A percentile compares a stretch with the other conserved stretches of the same genome.
Conservation (phyloP, 2,113 vertebrate species). For the Pionites leucogaster region DNA sequence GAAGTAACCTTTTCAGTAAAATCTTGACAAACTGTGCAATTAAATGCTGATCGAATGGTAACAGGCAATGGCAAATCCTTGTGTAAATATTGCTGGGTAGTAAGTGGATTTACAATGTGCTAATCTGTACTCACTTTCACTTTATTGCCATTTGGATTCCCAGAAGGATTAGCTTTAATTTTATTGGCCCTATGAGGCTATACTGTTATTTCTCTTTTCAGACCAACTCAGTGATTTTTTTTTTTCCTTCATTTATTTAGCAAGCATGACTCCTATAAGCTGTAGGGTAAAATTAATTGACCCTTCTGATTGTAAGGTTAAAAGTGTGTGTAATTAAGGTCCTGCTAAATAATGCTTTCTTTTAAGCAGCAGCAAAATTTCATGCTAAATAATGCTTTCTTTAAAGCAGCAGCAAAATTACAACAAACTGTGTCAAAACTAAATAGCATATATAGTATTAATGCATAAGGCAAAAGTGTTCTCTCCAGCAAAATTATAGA, state of each 20-base stretch:
- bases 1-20: slow-evolving; percentile 69
- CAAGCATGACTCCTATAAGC: slow-evolving; percentile 19
- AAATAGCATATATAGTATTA: not conserved
- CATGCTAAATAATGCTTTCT: slow-evolving; percentile 1
- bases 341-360: not conserved
- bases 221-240: slow-evolving; percentile 39
- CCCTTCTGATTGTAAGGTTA: slow-evolving; percentile 25
- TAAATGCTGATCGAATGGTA: slow-evolving; percentile 84
- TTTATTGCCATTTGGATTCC: slow-evolving; percentile 93
- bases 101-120: slow-evolving; percentile 87
- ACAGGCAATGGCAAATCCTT: slow-evolving; percentile 77
- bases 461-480: not conserved
- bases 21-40: slow-evolving; percentile 77
- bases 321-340: slow-evolving; percentile 42
- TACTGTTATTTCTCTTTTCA: slow-evolving; percentile 75
- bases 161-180: slow-evolving; percentile 91
- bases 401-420: not conserved
- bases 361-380: not conserved
- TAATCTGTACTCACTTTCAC: slow-evolving; percentile 88
- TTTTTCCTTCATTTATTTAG: slow-evolving; percentile 65
- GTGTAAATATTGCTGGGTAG: slow-evolving; percentile 78
- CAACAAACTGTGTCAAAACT: not conserved
- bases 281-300: slow-evolving; percentile 60
- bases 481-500: not conserved
- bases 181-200: slow-evolving; percentile 86